Evolutionary conservation across 2,888 invertebrate species (phyloP), one percentile per base, ranked within the genome.

Genomic region (Athalia rosae): DNA sequence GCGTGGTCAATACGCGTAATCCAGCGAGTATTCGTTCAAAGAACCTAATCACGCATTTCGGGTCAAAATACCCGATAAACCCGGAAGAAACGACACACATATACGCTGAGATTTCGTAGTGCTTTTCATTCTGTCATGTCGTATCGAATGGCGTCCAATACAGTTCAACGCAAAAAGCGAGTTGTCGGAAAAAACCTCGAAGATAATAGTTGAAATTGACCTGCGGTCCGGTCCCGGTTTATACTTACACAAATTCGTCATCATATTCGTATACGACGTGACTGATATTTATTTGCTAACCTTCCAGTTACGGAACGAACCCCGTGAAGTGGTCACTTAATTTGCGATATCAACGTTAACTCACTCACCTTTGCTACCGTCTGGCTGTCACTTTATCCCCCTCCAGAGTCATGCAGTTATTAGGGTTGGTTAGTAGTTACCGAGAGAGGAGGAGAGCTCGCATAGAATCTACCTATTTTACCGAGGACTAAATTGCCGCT

Each of bases 401-500:
- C 48, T 67, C 15, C 61, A 13, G 64, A 64, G 3, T n/a, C 64
- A 28, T 28, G 28, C 28, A 28, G 28, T 28, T 28, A 28, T 28
- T 9, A 64, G 45, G 11, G 67, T 67, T 15, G 50, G 50, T 41
- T 11, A 48, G 28, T 50, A 53, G 53, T 28, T 53, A 15, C 9
- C 11, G 53, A 28, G 67, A 45, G 28, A 53, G 3, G 11, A 28
- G 5, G 8, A 41, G 28, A 28, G 15, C 28, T 28, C 5, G 48
- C 53, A 67, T 8, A 64, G 47, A 9, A 48, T 48, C 28, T 15
- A 48, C 47, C 11, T 48, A 66, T 48, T 66, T 48, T 41, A 41
- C 58, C 3, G 13, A 58, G 41, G 41, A 63, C 66, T 67, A n/a
- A 67, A 48, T 67, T 67, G 50, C 50, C 41, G 28, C 9, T 3